phyloP scores from a whole-genome alignment of 2,797 vertebrate genomes.

The Mormyrops attenuatus region DNA sequence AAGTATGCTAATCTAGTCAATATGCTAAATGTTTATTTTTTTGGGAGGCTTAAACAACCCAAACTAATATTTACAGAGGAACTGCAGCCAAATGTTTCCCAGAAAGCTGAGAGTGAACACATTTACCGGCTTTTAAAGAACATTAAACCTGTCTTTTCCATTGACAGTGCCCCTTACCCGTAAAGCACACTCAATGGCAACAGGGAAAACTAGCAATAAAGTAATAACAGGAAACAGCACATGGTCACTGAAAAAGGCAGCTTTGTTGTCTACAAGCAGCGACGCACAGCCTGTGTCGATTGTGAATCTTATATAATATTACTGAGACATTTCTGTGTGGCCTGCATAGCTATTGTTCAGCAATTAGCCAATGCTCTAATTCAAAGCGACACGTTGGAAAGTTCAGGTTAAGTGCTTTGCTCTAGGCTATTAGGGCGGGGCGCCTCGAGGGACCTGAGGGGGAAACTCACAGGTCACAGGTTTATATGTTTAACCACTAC shows the following conservation, averaged over 20 bases:
- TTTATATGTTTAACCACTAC: background rate
- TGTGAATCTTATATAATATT: background rate
- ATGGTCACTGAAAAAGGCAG: background rate
- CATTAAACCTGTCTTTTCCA: background rate
- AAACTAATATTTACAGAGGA: constrained; percentile 67
- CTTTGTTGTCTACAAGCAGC: background rate
- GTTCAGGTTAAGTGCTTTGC: background rate
- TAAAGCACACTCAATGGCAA: background rate
- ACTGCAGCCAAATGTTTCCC: constrained; percentile 62
- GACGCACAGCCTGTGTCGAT: background rate
- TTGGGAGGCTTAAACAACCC: constrained; percentile 58
- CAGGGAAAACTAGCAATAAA: background rate
- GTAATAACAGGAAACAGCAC: background rate
- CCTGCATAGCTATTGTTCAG: background rate
- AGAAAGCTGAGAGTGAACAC: constrained; percentile 48
- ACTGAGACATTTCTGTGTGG: background rate
- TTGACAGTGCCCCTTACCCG: background rate
- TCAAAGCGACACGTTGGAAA: background rate
- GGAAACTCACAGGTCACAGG: background rate
- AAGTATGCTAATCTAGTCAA: constrained; percentile 64
- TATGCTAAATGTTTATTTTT: constrained; percentile 68
- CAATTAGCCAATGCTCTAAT: background rate
- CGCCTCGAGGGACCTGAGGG: background rate
- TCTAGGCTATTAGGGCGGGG: background rate
- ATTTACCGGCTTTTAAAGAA: constrained; percentile 44